Evolutionary conservation across 2,113 vertebrate species (phyloP), one percentile per base, ranked within the genome.

Genomic region (Brachyhypopomus occidentalis): DNA sequence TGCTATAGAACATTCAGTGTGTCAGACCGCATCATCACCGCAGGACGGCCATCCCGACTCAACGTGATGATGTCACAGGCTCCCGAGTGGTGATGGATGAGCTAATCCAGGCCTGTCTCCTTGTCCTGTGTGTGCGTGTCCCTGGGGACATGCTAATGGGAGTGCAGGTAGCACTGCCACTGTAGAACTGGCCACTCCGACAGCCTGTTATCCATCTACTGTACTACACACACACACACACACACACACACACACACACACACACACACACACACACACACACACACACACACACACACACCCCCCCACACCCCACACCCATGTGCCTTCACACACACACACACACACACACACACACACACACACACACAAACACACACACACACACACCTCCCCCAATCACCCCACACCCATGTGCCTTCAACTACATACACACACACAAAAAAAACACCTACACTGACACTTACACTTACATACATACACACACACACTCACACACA

Each of bases 71-170:
- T 93, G 91, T 93, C 93, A 92, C 91, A 89, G 48, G 90, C 85
- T 91, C 90, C n/a, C 0, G 92, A 90, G 89, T 88, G 79, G 83
- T 96, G 95, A 97, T 97, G 95, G 95, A 95, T 94, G 92, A 96
- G 94, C 93, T 95, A 93, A 97, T 97, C 95, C 95, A 93, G 88
- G 90, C 86, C 91, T 87, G 93, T 94, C 92, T 86, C 90, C 92
- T 88, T 89, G 84, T 91, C 92, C 88, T 89, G 88, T 87, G 90
- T 89, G 90, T 88, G 88, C 90, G 87, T 82, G 73, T 91, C 92
- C 94, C 94, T 84, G 90, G 93, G 87, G 94, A 87, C 73, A 85
- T 48, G 86, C 93, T 94, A 96, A 96, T 95, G 90, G 95, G 93
- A 95, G 94, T 93, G 94, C 92, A 92, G 92, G 89, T 89, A 3